Percentiles rank a stretch among this genome's conserved stretches.
Conservation (phyloP, 2,797 vertebrate genomes). For the Okamejei kenojei region DNA sequence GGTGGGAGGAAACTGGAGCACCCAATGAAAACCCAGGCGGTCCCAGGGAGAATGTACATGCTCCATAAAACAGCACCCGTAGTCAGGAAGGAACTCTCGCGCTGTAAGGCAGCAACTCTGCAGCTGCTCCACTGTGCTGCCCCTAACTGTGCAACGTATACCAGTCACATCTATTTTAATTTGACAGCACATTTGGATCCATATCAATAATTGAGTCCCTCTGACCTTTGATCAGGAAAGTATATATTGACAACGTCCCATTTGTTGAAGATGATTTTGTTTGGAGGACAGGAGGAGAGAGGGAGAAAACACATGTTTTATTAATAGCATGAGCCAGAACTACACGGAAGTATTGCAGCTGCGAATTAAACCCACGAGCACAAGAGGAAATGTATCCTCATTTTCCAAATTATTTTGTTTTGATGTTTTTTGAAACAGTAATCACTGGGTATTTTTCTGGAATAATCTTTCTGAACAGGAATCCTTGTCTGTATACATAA, state of each 20-base stretch:
- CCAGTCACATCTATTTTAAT: not conserved
- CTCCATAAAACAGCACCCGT: no score
- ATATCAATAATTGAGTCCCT: not conserved
- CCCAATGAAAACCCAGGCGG: no score
- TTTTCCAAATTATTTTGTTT: not conserved
- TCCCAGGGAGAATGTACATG: no score
- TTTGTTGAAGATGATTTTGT: not conserved
- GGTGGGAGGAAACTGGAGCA: no score
- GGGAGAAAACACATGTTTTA: not conserved
- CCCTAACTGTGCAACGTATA: not conserved
- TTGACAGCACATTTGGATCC: not conserved
- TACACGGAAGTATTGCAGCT: not conserved
- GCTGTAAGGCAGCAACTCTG: no score
- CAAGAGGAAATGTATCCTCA: not conserved
- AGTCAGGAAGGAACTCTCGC: no score
- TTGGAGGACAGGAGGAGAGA: not conserved
- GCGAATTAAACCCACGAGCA: not conserved
- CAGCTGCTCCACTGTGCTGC: not conserved
- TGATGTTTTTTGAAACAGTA: not conserved
- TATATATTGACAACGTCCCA: not conserved
- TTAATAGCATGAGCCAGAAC: not conserved
- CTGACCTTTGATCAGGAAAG: not conserved
- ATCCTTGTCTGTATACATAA: not conserved
- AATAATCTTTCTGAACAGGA: not conserved
- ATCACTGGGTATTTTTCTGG: not conserved